A percentile compares a stretch with the other conserved stretches of the same genome.
These are phyloP conservation scores for Sarcoramphus papa DNA, from an alignment of 2,797 vertebrate species.

Conservation along the genomic window DNA sequence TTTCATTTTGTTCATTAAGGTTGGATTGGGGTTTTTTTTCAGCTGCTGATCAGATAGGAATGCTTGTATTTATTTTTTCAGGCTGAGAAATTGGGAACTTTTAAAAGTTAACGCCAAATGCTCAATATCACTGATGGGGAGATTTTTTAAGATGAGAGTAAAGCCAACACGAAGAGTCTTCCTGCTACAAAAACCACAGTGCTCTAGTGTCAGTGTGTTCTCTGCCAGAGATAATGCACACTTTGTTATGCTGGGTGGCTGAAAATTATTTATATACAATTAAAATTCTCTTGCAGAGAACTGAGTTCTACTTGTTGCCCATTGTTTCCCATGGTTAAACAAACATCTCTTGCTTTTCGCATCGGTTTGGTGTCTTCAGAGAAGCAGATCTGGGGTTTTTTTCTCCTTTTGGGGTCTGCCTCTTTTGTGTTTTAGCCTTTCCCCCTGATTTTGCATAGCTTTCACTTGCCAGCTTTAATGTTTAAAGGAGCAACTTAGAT, in stretches of 20 bases:
- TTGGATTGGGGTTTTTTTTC: neutral
- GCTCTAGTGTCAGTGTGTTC: neutral
- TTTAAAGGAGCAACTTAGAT: conserved; percentile 39
- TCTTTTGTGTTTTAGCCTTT: conserved; percentile 14
- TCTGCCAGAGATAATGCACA: neutral
- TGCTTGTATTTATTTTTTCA: neutral
- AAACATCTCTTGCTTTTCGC: neutral
- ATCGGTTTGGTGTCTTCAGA: neutral
- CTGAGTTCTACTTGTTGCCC: neutral
- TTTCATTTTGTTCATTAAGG: neutral
- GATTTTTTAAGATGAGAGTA: neutral
- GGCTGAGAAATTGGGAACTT: neutral
- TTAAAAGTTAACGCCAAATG: neutral
- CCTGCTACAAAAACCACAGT: neutral
- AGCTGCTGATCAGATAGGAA: neutral
- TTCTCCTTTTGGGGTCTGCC: neutral
- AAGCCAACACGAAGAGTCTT: neutral
- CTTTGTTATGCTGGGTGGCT: neutral
- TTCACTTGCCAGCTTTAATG: conserved; percentile 45
- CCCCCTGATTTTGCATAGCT: conserved; percentile 1
- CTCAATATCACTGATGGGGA: neutral
- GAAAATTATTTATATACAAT: neutral
- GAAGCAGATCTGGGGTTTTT: neutral
- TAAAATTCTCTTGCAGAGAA: neutral
- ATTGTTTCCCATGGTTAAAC: conserved; percentile 4